Percentiles rank a stretch among this genome's conserved stretches.
phyloP scores from a whole-genome alignment of 2,888 invertebrate genomes.

The Andrena praecox region DNA sequence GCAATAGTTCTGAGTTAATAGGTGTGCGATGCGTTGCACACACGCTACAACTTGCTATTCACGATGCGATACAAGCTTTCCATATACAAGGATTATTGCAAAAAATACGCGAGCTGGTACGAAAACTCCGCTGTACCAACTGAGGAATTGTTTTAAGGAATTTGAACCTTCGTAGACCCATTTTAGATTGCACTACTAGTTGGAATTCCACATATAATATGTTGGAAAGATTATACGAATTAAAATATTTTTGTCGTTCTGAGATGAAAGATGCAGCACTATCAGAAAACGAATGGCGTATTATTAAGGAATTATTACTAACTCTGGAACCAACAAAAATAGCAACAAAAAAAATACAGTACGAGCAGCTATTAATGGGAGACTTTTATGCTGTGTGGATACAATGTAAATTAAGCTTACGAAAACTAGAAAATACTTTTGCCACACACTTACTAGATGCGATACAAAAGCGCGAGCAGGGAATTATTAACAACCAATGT shows the following conservation, averaged over 20 bases:
- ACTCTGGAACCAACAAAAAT: background rate
- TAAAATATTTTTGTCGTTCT: background rate
- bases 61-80: background rate
- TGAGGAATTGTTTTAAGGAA: background rate
- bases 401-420: no score
- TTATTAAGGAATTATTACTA: background rate
- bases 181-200: background rate
- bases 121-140: background rate
- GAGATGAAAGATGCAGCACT: background rate
- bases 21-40: no score
- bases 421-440: no score
- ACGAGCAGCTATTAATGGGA: background rate
- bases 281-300: background rate
- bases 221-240: background rate
- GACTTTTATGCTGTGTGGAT: no score
- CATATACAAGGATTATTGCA: background rate
- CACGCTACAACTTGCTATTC: background rate
- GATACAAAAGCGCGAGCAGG: no score
- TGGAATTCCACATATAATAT: background rate
- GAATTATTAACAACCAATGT: no score
- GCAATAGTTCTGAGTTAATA: background rate
- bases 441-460: no score
- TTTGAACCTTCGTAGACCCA: background rate
- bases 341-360: background rate
- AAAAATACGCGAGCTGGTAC: background rate